Base-by-base conservation (phyloP, 2,888 invertebrate species). In the Watsonalla binaria region DNA sequence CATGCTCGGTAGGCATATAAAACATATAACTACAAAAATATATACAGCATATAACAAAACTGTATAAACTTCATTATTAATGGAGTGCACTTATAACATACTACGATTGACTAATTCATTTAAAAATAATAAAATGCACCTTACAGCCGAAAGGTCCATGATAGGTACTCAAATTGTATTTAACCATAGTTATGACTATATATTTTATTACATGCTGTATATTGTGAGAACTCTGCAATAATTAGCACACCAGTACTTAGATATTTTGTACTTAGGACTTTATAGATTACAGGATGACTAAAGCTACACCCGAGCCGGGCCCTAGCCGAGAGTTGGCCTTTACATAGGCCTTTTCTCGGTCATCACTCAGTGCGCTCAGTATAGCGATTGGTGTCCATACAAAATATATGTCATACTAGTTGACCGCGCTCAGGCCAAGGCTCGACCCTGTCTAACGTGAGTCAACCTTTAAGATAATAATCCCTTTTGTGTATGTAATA, bases 1-100 rank as follows among this genome's bases (percentile, higher is more conserved):
- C 77, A 85, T 84, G 81, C 80, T 82, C 73, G 64, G 76, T 81
- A 82, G 76, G 80, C 82, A 79, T 70, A 66, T 65, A 78, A 81
- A 77, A 73, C 70, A 76, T 72, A 75, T 72, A 74, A 74, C 77
- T 78, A 80, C 69, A 53, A 69, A 70, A 68, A 70, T 70, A 68
- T 61, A 68, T 15, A 39, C 49, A 49, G 49, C 15, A 39, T 11
- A 42, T 42, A 42, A 42, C 11, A 42, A 42, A 42, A 42, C 11
- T 11, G 11, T 65, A 66, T 63, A 60, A 60, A 64, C 65, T 66
- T 64, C 54, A 62, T 65, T 59, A 64, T 8, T 8, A 42, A 42
- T 42, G 11, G 42, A 42, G 42, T 42, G 42, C 42, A 42, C 11
- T 35, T 45, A 15, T 51, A 39, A 33, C 11, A 33, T 33, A 46